phyloP scores from a whole-genome alignment of 1,140 invertebrate genomes.

The Aphaenogaster floridana region DNA sequence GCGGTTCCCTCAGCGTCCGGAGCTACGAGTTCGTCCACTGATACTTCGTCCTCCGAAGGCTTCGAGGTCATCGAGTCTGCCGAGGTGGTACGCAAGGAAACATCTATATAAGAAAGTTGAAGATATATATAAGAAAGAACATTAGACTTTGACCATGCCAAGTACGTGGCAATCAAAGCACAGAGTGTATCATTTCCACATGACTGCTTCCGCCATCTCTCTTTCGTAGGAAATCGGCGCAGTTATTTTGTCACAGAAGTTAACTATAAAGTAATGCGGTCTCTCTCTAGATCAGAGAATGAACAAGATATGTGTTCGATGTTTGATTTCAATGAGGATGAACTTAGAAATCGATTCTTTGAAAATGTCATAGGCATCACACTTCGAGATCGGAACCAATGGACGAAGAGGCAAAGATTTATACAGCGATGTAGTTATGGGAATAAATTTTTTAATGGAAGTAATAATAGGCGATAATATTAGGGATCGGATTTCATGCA shows the following conservation, averaged over 20 bases:
- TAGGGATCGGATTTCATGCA: background rate
- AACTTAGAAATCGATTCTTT: background rate
- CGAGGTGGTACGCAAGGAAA: slow-evolving; percentile 51
- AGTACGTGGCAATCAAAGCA: slow-evolving; percentile 7
- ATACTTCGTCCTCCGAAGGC: slow-evolving; percentile 66
- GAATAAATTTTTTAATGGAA: background rate
- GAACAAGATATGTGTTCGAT: background rate
- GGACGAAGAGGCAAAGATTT: slow-evolving; percentile 30
- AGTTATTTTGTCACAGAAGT: background rate
- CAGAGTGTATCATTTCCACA: slow-evolving; percentile 47
- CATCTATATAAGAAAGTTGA: slow-evolving; percentile 11
- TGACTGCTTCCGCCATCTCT: slow-evolving; percentile 4
- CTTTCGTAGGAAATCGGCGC: background rate
- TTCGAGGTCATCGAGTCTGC: slow-evolving; percentile 77
- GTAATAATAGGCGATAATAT: background rate
- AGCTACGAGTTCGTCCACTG: slow-evolving; percentile 37
- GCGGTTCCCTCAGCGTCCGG: background rate
- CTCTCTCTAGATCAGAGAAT: slow-evolving; percentile 15
- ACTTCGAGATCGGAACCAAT: background rate
- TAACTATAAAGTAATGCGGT: slow-evolving; percentile 22
- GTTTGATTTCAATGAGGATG: background rate
- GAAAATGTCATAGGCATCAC: background rate
- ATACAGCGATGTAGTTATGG: background rate
- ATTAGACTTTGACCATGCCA: slow-evolving; percentile 35
- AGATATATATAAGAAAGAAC: slow-evolving; percentile 39